Evolutionary conservation across 2,888 invertebrate genomes (phyloP).

Genomic region (Marronus borbonicus): DNA sequence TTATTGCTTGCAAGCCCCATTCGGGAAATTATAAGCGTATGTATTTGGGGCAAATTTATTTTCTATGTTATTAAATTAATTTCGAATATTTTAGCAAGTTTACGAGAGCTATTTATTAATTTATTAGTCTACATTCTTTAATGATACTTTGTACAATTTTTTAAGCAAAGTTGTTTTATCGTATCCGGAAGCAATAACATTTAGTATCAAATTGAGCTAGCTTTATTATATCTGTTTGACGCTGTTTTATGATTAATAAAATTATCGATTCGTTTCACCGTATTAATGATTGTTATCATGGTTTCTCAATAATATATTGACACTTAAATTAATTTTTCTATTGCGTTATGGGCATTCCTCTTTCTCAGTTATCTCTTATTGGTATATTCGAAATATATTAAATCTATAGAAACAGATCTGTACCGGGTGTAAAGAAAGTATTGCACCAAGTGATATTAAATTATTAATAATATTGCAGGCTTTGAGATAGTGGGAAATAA

Average conservation of each 20-base stretch:
- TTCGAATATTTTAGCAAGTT: neutral
- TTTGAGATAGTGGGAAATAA: too few species aligned
- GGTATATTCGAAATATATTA: too few species aligned
- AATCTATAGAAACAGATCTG: too few species aligned
- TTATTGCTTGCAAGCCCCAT: neutral
- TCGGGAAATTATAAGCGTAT: neutral
- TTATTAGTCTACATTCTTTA: neutral
- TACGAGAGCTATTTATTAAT: neutral
- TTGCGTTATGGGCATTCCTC: too few species aligned
- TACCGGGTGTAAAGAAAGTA: too few species aligned
- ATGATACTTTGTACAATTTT: slow-evolving; percentile 14
- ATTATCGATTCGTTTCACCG: slow-evolving; percentile 29
- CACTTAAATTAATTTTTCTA: too few species aligned
- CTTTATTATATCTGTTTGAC: neutral
- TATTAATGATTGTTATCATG: slow-evolving; percentile 11
- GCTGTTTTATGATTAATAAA: slow-evolving; percentile 12
- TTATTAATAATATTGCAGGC: too few species aligned
- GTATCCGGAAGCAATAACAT: slow-evolving; percentile 16
- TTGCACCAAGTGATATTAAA: too few species aligned
- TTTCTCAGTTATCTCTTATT: too few species aligned
- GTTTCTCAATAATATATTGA: neutral
- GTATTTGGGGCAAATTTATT: neutral
- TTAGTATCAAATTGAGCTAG: neutral
- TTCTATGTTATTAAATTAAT: neutral
- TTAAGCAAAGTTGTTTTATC: slow-evolving; percentile 12